These are phyloP conservation scores for Lepidiolamprologus cunningtoni DNA, from an alignment of 2,113 vertebrate species.

Conservation along the genomic window DNA sequence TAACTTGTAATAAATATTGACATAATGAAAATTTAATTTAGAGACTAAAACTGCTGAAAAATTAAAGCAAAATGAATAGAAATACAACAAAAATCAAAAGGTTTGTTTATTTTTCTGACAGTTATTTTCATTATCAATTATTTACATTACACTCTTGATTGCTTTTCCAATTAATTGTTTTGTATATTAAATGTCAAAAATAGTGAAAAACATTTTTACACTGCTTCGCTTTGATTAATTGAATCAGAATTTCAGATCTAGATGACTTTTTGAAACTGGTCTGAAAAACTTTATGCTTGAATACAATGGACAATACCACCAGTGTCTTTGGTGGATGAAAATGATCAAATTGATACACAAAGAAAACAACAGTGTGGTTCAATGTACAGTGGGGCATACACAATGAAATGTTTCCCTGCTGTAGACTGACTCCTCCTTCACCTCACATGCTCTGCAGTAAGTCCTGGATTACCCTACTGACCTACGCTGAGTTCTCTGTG, in stretches of 20 bases:
- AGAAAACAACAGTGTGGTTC: background rate
- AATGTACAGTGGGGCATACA: background rate
- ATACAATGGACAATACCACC: background rate
- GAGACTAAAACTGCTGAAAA: background rate
- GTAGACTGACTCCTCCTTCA: background rate
- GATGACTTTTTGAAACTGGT: background rate
- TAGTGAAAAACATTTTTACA: background rate
- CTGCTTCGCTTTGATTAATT: background rate
- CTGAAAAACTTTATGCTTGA: background rate
- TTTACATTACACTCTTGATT: background rate
- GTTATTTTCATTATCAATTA: background rate
- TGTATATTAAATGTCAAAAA: background rate
- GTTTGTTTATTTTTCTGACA: background rate
- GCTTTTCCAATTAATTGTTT: background rate
- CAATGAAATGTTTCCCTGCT: background rate
- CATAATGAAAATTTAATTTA: background rate
- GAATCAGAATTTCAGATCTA: background rate
- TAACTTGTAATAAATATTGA: background rate
- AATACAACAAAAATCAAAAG: background rate
- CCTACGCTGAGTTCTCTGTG: background rate
- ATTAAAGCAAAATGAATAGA: background rate
- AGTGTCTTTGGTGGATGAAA: background rate
- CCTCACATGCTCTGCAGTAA: conserved; percentile 27
- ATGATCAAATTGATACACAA: background rate
- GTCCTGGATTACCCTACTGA: conserved; percentile 29